These are phyloP conservation scores for Empidonax traillii DNA, from an alignment of 2,113 vertebrate species.

Conservation along the genomic window DNA sequence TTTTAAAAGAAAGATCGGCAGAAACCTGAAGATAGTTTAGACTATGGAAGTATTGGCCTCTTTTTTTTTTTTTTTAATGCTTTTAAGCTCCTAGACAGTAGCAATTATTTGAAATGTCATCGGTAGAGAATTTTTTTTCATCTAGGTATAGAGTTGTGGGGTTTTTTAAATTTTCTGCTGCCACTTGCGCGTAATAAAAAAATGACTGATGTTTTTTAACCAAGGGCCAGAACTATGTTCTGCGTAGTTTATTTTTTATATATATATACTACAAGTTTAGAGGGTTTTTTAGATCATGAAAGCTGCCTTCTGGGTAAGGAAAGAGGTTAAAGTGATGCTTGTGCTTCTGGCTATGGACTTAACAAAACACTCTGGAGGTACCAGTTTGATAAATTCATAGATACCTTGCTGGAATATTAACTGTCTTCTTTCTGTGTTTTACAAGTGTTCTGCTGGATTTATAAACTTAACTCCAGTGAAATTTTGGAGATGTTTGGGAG, in stretches of 20 bases:
- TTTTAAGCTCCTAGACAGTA: neutral
- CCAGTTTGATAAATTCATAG: neutral
- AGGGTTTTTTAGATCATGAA: neutral
- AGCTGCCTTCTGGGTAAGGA: neutral
- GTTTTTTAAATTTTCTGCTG: neutral
- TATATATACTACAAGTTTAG: neutral
- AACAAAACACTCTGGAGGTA: neutral
- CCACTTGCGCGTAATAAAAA: neutral
- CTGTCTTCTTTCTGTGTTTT: neutral
- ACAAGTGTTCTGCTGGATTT: neutral
- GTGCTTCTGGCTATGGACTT: neutral
- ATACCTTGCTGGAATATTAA: neutral
- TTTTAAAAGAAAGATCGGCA: neutral
- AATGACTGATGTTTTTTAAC: neutral
- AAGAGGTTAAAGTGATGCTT: neutral
- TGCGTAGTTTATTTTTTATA: neutral
- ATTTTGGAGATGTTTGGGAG: neutral
- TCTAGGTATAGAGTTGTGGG: no score
- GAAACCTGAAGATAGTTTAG: neutral
- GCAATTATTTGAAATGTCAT: neutral
- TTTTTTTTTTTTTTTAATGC: neutral
- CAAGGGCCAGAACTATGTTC: neutral
- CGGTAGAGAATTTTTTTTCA: neutral
- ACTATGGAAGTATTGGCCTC: neutral
- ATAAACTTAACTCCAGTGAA: neutral